Base-by-base conservation (phyloP, 2,797 vertebrate genomes). In the Apogon hyalosoma region DNA sequence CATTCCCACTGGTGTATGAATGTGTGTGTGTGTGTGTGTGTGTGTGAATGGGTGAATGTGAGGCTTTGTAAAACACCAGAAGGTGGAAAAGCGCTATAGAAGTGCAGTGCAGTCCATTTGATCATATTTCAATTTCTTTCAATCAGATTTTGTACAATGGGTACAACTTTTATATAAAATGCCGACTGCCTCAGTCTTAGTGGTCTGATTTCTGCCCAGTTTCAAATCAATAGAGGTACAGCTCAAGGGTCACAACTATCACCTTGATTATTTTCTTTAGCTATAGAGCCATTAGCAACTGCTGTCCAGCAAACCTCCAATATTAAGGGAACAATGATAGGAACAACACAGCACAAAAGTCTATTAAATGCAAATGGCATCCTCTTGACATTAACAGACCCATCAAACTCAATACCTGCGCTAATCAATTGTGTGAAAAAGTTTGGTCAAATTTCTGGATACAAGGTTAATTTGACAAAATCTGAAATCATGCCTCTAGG, bases 401-500 rank as follows among this genome's bases (percentile, higher is more conserved):
- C 24, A 7, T 4, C 2, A 3, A 58, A 58, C 1, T 46, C 11
- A 4, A n/a, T 41, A 24, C 40, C 40, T 43, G 8, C 40, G 7
- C 54, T 57, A 2, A 43, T 24, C 6, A 11, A 57, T 15, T 48
- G 16, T 39, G 8, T 39, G 8, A 48, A 39, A 14, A 14, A 40
- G 41, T 51, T 42, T 5, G 11, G 40, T 0, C 11, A 11, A n/a
- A 51, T 51, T 5, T 41, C 19, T 24, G 16, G 46, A 13, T 40
- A 15, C 8, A 62, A 62, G 41, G 36, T 62, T 7, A 56, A 50
- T 36, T 21, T 48, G 11, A 4, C n/a, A 16, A 60, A 36, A 36
- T 47, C 42, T 7, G 54, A 57, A 57, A 60, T 60, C 4, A 48
- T 60, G 31, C n/a, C 33, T 9, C 19, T 39, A 16, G 19, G 4